A percentile compares a stretch with the other conserved stretches of the same genome.
Conservation (phyloP, 2,888 invertebrate species). For the Cerastis leucographa region DNA sequence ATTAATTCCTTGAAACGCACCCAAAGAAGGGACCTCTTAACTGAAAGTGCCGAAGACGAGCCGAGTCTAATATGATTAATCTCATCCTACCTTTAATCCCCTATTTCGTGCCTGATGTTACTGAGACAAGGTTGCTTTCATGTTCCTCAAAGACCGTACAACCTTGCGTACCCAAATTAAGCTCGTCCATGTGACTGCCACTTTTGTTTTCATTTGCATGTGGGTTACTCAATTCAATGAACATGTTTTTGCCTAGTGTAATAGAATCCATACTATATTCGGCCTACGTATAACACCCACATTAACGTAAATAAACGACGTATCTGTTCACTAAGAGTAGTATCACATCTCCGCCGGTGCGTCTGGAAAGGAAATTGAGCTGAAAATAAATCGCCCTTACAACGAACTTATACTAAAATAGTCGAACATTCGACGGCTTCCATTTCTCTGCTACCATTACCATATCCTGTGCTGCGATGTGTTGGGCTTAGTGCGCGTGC, state of each 20-base stretch:
- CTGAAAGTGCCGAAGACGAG: slow-evolving; percentile 69
- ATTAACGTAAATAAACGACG: slow-evolving; percentile 69
- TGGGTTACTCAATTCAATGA: slow-evolving; percentile 67
- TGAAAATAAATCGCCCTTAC: slow-evolving; percentile 89
- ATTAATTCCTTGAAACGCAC: slow-evolving; percentile 76
- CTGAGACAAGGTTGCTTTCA: slow-evolving; percentile 68
- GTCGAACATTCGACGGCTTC: slow-evolving; percentile 83
- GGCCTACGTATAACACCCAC: slow-evolving; percentile 66
- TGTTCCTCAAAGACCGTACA: slow-evolving; percentile 40
- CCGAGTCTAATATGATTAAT: slow-evolving; percentile 82
- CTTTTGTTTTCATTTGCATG: slow-evolving; percentile 65
- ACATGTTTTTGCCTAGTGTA: slow-evolving; percentile 56
- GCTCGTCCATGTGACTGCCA: slow-evolving; percentile 42
- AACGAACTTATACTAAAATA: slow-evolving; percentile 87
- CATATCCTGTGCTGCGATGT: slow-evolving; percentile 87
- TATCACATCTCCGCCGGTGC: slow-evolving; percentile 71
- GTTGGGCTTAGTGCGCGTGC: slow-evolving; percentile 77
- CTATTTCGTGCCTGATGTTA: slow-evolving; percentile 72
- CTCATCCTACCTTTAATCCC: slow-evolving; percentile 76
- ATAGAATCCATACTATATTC: slow-evolving; percentile 56
- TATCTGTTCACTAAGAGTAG: slow-evolving; percentile 73
- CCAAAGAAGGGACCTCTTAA: slow-evolving; percentile 74
- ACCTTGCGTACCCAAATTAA: slow-evolving; percentile 48
- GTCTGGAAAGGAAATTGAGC: slow-evolving; percentile 87
- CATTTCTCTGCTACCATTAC: slow-evolving; percentile 87